These are phyloP conservation scores for Heliconius erato DNA, from an alignment of 2,888 invertebrate species.

Conservation along the genomic window DNA sequence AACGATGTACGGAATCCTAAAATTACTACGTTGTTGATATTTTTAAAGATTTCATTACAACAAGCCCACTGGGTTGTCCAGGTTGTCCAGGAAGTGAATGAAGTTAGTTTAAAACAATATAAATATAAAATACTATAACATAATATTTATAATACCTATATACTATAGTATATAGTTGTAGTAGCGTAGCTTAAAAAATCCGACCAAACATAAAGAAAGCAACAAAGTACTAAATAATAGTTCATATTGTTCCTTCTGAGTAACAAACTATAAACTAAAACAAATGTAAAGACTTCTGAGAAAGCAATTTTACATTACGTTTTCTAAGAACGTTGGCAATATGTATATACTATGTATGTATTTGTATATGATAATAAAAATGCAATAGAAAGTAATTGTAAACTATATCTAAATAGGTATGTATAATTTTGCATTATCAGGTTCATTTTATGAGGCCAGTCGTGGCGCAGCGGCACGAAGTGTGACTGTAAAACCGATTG, in stretches of 20 bases:
- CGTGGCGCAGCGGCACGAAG: too few relatives aligned
- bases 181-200: background rate
- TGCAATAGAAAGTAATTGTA: background rate
- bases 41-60: too few relatives aligned
- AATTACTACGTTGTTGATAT: too few relatives aligned
- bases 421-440: too few relatives aligned
- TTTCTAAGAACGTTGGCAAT: slow-evolving; percentile 45
- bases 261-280: slow-evolving; percentile 41
- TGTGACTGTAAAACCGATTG: too few relatives aligned
- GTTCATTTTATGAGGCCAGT: too few relatives aligned
- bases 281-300: slow-evolving; percentile 49
- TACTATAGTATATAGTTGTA: background rate
- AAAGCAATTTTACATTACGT: slow-evolving; percentile 44
- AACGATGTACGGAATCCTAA: too few relatives aligned
- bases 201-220: slow-evolving; percentile 3
- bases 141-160: background rate
- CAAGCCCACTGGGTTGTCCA: too few relatives aligned
- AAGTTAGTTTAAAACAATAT: background rate
- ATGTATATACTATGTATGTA: slow-evolving; percentile 2
- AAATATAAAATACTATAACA: background rate
- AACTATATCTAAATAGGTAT: background rate
- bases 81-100: too few relatives aligned
- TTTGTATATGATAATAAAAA: background rate
- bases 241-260: slow-evolving; percentile 42
- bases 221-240: slow-evolving; percentile 26